These are phyloP conservation scores for Calliphora vomitoria DNA, from an alignment of 2,888 invertebrate species.

Conservation along the genomic window DNA sequence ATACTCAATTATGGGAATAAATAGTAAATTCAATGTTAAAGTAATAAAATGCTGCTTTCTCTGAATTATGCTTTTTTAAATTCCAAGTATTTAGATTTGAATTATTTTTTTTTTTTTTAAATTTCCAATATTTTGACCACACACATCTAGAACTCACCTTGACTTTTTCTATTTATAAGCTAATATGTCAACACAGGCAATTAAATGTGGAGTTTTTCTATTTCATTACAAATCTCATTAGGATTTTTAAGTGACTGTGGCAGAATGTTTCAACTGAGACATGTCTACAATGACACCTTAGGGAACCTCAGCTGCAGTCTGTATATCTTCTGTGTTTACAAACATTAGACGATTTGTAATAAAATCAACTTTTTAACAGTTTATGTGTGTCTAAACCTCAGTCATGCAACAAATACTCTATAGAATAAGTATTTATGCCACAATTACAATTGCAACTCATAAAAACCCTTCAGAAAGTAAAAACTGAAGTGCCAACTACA, in stretches of 20 bases:
- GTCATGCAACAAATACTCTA: conserved; percentile 31
- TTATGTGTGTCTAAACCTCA: conserved; percentile 64
- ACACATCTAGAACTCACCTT: conserved; percentile 45
- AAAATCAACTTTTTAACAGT: conserved; percentile 59
- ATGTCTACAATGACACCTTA: conserved; percentile 68
- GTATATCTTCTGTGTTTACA: conserved; percentile 37
- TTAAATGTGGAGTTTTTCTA: conserved; percentile 60
- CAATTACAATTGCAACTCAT: conserved; percentile 63
- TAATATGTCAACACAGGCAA: conserved; percentile 70
- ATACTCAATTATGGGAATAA: conserved; percentile 25
- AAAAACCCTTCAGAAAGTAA: conserved; percentile 59
- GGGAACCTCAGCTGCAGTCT: conserved; percentile 72
- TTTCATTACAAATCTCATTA: conserved; percentile 20
- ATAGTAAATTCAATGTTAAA: background rate
- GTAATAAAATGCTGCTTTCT: background rate
- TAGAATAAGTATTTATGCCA: conserved; percentile 46
- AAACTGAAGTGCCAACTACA: conserved; percentile 62
- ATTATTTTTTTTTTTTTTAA: background rate
- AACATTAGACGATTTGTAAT: conserved; percentile 62
- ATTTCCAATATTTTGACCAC: conserved; percentile 38
- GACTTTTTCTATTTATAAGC: conserved; percentile 39
- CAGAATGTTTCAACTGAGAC: conserved; percentile 11
- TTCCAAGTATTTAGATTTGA: conserved; percentile 39
- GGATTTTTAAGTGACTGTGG: background rate
- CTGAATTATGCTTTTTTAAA: background rate